Evolutionary conservation across 2,113 vertebrate genomes (phyloP), one percentile per base, ranked within the genome.

Genomic region (Ondatra zibethicus): DNA sequence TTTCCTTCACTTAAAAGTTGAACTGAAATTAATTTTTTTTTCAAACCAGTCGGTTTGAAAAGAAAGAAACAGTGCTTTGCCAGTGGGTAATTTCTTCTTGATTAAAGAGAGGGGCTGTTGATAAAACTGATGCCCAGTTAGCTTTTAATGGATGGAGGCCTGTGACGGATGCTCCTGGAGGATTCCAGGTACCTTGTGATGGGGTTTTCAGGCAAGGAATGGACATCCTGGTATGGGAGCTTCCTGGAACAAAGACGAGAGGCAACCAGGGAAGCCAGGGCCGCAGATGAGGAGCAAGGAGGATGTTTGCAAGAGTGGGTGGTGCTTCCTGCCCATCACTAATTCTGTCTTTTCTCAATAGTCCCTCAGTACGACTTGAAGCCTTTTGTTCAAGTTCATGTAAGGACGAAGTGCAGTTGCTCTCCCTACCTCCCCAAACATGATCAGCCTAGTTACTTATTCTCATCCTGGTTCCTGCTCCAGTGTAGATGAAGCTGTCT

Each of bases 11-110:
- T 97, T 88, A 84, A 84, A 96, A 96, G 84, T 86, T 31, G 66
- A 95, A 82, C 94, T 61, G 65, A 96, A 97, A 96, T 96, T 94
- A 82, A 93, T 93, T 77, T 91, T 94, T 58, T 89, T 31, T 72
- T 36, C 68, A 73, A 95, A 93, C 0, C 1, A 97, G 66, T 66
- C 1, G 2, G 85, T 95, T 95, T 84, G 91, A 78, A 95, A 96
- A 95, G 84, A 94, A 94, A 95, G 84, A 33, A 42, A 27, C 31
- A 65, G 63, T 84, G 33, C 50, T 88, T 82, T 47, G 52, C 68
- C 75, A 61, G 85, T 55, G 75, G 42, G 93, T 92, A 76, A 93
- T 82, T 96, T 92, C 80, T 94, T 65, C 89, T 93, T 93, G 90
- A 94, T 97, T 94, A 87, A 89, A 95, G 86, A 73, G 0, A 2